Base-by-base conservation (phyloP, 2,888 invertebrate genomes). In the Ferrisia virgata region DNA sequence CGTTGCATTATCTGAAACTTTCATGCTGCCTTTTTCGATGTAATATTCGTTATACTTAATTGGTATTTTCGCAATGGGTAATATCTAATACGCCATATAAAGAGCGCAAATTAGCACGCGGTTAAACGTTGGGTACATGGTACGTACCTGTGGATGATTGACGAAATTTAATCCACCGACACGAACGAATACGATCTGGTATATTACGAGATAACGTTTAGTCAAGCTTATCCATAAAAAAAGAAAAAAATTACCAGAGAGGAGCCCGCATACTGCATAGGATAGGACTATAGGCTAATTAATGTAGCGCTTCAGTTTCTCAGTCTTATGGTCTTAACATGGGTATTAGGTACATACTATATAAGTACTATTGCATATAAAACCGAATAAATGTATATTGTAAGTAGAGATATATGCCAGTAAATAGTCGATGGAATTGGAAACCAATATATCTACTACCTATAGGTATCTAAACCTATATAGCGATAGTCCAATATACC, bases 141-240 rank as follows among this genome's bases (percentile, higher is more conserved):
- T 53, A 22, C 22, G 8, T 53, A 53, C 22, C 53, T 22, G 6
- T 53, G 22, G 11, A 53, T 8, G 11, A 53, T 8, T 53, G 53
- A 53, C 22, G 53, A 53, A 53, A 53, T 53, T 22, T 9, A 53
- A 53, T 53, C 53, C 53, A 22, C 53, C 53, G 22, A 53, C 22
- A 22, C 53, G 22, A 53, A 53, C 6, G n/a, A n/a, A n/a, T n/a
- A n/a, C n/a, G 58, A 9, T 25, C 13, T 15, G 8, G 15, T 13
- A 28, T 28, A 64, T 64, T 64, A 64, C 64, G 64, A 64, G 64
- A 64, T 64, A 64, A 64, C 64, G 64, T 64, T 64, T 64, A 64
- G 64, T 64, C 64, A 28, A 64, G 64, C 64, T 64, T 64, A 64
- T 64, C 64, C 53, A 53, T 18, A 8, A 18, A 18, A n/a, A n/a